Base-by-base conservation (phyloP, 2,797 vertebrate species). In the Otolemur crassicaudatus region DNA sequence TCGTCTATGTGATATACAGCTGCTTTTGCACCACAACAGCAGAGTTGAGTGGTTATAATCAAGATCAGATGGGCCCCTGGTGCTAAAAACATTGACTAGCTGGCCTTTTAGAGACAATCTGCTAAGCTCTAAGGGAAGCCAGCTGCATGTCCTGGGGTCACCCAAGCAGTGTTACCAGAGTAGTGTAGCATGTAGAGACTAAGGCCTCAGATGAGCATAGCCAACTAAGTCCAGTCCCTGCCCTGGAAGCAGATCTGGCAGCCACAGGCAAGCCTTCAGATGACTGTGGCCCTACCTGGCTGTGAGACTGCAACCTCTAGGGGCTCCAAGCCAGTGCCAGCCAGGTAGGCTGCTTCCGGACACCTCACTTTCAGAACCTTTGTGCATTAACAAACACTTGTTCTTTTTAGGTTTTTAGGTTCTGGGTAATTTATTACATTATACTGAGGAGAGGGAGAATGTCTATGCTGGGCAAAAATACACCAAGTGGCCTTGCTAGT, bases 181-280 rank as follows among this genome's bases (percentile, higher is more conserved):
- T 12, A 3, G 31, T 37, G 43, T 61, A 69, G n/a, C 67, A 19
- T 0, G 6, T 12, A 92, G 63, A 63, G 72, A 40, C 40, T 9
- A 8, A 9, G 14, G 29, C 65, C 73, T 49, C 11, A 2, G 0
- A 0, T 2, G 17, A 27, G 3, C 29, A 34, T 7, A 29, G 37
- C 14, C 0, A 10, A 7, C 2, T 0, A 29, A 8, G 25, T 6
- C 8, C 12, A 34, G 2, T 20, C 34, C 34, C 53, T 8, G 2
- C 77, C 34, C 27, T 43, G 29, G 19, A 67, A 7, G 56, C 22
- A 20, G 46, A 20, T 14, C 61, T 17, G n/a, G 53, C 7, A 31
- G 86, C 20, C 70, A 29, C 3, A 3, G 1, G 16, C 29, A 43
- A 19, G 85, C 76, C 81, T 86, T 86, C 43, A 16, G 58, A 16